Evolutionary conservation across 92 coral and sea anemone species (phyloP).

Genomic region (Paramuricea clavata): DNA sequence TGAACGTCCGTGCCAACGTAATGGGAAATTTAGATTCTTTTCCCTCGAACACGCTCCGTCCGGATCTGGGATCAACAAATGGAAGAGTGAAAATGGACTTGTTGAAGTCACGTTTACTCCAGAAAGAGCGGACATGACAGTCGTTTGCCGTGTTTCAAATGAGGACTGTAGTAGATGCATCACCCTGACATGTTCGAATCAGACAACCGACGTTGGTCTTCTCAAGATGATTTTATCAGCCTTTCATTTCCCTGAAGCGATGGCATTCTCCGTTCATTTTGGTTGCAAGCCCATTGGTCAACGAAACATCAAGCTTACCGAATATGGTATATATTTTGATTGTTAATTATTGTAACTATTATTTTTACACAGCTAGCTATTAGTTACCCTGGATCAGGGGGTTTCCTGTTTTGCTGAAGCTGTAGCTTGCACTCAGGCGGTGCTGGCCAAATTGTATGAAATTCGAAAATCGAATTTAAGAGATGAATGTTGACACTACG

Average conservation of each 20-base stretch:
- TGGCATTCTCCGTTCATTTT: not conserved
- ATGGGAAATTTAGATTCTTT: not conserved
- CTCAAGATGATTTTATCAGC: not conserved
- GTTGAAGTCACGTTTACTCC: constrained; percentile 10
- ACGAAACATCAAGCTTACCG: constrained; percentile 7
- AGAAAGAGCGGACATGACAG: not conserved
- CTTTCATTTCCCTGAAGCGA: not conserved
- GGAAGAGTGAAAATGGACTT: not conserved
- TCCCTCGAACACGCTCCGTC: not conserved
- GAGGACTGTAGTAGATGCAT: not conserved
- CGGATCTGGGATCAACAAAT: constrained; percentile 4
- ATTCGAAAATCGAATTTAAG: no score
- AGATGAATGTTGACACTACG: no score
- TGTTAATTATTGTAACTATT: no score
- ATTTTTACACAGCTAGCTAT: no score
- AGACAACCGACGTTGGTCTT: not conserved
- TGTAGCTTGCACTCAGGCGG: no score
- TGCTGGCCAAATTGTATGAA: no score
- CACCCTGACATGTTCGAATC: not conserved
- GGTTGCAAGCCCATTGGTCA: constrained; percentile 8
- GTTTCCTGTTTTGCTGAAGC: no score
- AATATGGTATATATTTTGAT: not conserved
- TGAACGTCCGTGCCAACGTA: not conserved
- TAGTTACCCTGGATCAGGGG: no score
- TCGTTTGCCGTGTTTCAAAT: not conserved